A percentile compares a stretch with the other conserved stretches of the same genome.
phyloP scores from a whole-genome alignment of 1,140 invertebrate genomes.

The Nasonia giraulti region DNA sequence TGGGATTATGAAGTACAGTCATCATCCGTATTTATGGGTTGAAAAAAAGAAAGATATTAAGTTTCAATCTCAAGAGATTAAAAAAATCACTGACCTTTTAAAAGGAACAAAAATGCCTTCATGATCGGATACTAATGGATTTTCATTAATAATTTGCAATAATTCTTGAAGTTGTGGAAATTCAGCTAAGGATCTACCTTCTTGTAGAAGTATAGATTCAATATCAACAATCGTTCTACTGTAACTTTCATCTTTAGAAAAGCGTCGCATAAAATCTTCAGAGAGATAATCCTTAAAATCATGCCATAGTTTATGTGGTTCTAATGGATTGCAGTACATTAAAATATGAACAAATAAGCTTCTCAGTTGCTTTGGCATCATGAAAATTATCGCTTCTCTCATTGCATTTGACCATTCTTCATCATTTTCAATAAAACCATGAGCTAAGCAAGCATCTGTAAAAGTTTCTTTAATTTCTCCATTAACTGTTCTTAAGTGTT shows the following conservation, averaged over 20 bases:
- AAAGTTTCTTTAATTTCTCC: too few species aligned
- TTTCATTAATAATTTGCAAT: neutral
- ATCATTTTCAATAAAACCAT: constrained; percentile 44
- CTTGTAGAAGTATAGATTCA: neutral
- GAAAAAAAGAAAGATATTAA: too few species aligned
- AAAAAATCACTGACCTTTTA: too few species aligned
- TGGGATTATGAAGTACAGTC: too few species aligned
- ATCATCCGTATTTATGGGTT: too few species aligned
- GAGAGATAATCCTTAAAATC: constrained; percentile 45
- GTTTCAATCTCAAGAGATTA: too few species aligned
- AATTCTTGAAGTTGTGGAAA: neutral
- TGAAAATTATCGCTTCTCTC: too few species aligned
- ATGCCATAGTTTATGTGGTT: constrained; percentile 39
- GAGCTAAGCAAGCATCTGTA: neutral
- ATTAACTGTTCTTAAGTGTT: constrained; percentile 59
- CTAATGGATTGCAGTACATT: too few species aligned
- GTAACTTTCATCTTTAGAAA: neutral
- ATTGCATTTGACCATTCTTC: constrained; percentile 38
- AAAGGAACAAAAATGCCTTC: too few species aligned
- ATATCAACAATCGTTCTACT: constrained; percentile 36
- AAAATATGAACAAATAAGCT: too few species aligned
- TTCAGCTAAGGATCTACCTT: constrained; percentile 26
- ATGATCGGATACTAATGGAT: too few species aligned
- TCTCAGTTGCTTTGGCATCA: too few species aligned
- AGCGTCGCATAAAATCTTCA: constrained; percentile 34